These are phyloP conservation scores for Synergus japonicus DNA, from an alignment of 2,888 invertebrate genomes.

Conservation along the genomic window DNA sequence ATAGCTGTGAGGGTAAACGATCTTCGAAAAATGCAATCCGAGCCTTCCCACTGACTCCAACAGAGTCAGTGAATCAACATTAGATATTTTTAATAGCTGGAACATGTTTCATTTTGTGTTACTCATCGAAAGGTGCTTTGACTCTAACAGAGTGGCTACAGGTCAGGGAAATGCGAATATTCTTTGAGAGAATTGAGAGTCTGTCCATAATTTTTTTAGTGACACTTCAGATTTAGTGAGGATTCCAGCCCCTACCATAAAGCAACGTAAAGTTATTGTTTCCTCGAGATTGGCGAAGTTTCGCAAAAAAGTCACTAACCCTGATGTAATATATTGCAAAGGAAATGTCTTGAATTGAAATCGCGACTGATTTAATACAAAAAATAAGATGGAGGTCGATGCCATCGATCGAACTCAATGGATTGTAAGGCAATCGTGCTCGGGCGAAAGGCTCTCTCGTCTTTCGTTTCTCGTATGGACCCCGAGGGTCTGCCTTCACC, in stretches of 20 bases:
- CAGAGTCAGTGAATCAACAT: not conserved
- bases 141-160: no score
- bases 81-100: not conserved
- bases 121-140: not conserved
- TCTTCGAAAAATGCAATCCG: constrained; percentile 28
- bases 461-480: constrained; percentile 18
- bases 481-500: constrained; percentile 56
- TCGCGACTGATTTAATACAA: not conserved
- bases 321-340: not conserved
- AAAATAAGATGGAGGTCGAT: constrained; percentile 20
- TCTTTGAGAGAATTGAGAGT: no score
- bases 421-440: constrained; percentile 20
- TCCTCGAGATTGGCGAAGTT: not conserved
- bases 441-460: constrained; percentile 34
- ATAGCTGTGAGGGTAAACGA: constrained; percentile 25
- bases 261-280: not conserved
- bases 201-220: no score
- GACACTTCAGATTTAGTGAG: not conserved
- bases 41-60: not conserved
- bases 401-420: constrained; percentile 39
- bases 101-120: not conserved
- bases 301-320: not conserved
- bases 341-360: not conserved
- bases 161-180: no score
- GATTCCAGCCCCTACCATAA: not conserved